Evolutionary conservation across 2,113 vertebrate genomes (phyloP).

Genomic region (Ramphastos sulfuratus): DNA sequence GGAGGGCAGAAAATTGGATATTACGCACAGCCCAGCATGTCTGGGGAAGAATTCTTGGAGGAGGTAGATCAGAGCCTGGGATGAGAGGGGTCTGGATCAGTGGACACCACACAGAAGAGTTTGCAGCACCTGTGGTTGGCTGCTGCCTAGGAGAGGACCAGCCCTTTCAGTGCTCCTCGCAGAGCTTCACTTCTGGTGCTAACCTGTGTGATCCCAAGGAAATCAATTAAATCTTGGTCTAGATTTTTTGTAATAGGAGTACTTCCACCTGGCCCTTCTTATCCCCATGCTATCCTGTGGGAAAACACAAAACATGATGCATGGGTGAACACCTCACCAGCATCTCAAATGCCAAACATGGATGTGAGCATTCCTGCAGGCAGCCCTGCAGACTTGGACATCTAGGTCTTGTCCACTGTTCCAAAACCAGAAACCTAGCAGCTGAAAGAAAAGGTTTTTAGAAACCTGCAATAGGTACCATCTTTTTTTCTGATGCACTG

Average conservation of each 20-base stretch:
- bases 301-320: neutral
- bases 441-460: neutral
- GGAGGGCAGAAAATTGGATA: neutral
- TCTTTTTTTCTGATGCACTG: neutral
- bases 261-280: neutral
- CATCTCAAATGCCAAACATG: rapidly evolving
- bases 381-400: rapidly evolving
- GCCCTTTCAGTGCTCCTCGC: neutral
- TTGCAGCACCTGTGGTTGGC: neutral
- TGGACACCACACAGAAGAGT: neutral
- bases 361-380: neutral
- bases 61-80: neutral
- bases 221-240: neutral
- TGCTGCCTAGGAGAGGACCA: neutral
- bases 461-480: neutral
- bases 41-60: neutral
- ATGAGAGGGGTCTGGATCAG: rapidly evolving
- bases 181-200: neutral
- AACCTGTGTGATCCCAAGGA: neutral
- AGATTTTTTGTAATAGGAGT: neutral
- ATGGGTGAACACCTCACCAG: rapidly evolving
- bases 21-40: neutral
- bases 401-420: neutral
- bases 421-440: neutral
- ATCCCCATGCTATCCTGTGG: neutral